Percentiles rank a stretch among this genome's conserved stretches.
Conservation (phyloP, 2,113 vertebrate genomes). For the Brevimyrus niger region DNA sequence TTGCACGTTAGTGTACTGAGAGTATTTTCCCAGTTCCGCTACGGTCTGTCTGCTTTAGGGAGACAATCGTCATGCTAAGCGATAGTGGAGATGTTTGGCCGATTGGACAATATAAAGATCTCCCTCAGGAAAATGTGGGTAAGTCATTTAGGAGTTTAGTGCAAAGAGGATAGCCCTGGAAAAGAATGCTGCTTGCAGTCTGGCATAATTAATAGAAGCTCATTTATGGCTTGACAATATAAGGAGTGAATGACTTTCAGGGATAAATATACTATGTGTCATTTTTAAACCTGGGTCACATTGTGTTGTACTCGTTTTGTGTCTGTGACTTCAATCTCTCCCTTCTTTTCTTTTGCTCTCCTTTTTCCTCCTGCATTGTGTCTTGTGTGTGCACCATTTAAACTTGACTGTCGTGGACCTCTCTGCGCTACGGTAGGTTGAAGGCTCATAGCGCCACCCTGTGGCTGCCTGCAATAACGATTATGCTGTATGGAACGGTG, state of each 20-base stretch:
- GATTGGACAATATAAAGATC: neutral
- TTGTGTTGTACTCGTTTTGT: constrained; percentile 49
- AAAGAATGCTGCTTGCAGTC: neutral
- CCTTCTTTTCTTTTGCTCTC: constrained; percentile 59
- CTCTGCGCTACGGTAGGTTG: constrained; percentile 66
- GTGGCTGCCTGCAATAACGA: constrained; percentile 36
- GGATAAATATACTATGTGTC: constrained; percentile 33
- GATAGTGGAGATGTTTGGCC: neutral
- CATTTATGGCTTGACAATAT: neutral
- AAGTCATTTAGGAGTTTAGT: neutral
- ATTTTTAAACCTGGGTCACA: constrained; percentile 50
- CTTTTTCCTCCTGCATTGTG: constrained; percentile 55
- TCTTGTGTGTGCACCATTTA: constrained; percentile 60
- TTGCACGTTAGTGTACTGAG: neutral
- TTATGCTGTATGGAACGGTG: constrained; percentile 17
- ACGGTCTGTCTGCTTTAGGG: constrained; percentile 4
- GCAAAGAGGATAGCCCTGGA: neutral
- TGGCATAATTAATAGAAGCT: neutral
- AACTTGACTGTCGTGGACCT: constrained; percentile 60
- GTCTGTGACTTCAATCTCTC: constrained; percentile 65
- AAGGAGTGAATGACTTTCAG: neutral
- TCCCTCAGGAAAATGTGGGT: neutral
- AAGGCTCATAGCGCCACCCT: constrained; percentile 50
- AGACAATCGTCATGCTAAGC: neutral
- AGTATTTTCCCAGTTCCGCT: neutral